Evolutionary conservation across 1,140 invertebrate genomes (phyloP).

Genomic region (Conus ventricosus): DNA sequence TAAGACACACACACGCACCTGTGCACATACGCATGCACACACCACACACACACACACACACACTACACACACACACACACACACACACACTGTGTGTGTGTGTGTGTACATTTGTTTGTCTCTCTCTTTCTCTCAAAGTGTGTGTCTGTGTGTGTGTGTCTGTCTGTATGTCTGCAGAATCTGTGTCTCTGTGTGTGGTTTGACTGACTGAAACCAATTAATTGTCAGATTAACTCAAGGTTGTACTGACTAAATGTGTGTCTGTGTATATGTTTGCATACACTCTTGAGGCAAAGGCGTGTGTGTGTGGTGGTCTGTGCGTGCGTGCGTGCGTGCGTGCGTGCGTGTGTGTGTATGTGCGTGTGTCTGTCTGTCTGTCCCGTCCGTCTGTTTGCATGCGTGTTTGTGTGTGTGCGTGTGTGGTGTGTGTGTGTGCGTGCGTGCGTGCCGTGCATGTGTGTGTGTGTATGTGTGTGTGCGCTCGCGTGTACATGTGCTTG

Average conservation of each 20-base stretch:
- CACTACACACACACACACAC: too few relatives aligned
- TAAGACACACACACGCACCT: too few relatives aligned
- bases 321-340: not conserved
- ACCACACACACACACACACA: too few relatives aligned
- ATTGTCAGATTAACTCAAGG: too few relatives aligned
- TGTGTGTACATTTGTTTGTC: not conserved
- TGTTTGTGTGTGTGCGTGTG: constrained; percentile 12
- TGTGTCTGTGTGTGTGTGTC: not conserved
- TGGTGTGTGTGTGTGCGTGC: not conserved
- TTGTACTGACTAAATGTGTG: too few relatives aligned
- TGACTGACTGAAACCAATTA: too few relatives aligned
- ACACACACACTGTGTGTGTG: too few relatives aligned
- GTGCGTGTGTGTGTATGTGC: not conserved
- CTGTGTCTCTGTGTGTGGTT: not conserved
- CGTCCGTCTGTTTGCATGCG: not conserved
- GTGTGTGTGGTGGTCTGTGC: too few relatives aligned
- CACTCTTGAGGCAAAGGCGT: not conserved
- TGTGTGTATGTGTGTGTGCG: constrained; percentile 15
- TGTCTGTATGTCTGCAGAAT: too few relatives aligned
- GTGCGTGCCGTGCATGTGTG: not conserved
- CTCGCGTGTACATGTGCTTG: not conserved
- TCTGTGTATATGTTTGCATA: constrained; percentile 4
- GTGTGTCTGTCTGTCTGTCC: constrained; percentile 1
- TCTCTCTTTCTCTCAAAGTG: not conserved
- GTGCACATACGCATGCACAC: too few relatives aligned